Percentiles rank a stretch among this genome's conserved stretches.
Evolutionary conservation across 2,113 vertebrate species (phyloP).

Genomic region (Chlamydotis undulata): DNA sequence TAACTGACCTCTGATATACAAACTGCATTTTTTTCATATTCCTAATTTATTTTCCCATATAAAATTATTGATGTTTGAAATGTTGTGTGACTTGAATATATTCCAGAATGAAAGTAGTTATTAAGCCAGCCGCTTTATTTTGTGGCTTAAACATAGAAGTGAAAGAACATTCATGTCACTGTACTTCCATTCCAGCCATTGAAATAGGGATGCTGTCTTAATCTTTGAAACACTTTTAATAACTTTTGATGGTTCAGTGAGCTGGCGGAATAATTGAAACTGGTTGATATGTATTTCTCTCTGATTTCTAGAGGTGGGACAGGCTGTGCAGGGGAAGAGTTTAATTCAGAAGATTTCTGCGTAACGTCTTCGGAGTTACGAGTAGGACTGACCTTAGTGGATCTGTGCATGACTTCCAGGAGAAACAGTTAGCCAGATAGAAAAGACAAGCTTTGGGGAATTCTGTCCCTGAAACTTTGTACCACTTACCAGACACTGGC

Average conservation of each 20-base stretch:
- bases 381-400: not conserved
- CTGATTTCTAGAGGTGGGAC: not conserved
- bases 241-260: not conserved
- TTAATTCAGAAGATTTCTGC: not conserved
- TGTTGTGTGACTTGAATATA: not conserved
- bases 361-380: not conserved
- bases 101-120: not conserved
- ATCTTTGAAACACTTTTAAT: not conserved
- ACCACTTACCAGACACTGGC: not conserved
- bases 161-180: not conserved
- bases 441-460: not conserved
- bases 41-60: not conserved
- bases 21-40: not conserved
- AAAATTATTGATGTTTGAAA: not conserved
- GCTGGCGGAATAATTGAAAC: not conserved
- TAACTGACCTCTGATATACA: not conserved
- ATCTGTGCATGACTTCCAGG: not conserved
- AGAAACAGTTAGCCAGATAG: not conserved
- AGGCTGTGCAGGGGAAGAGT: not conserved
- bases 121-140: not conserved
- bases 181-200: not conserved
- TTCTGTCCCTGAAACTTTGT: not conserved
- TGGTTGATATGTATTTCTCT: not conserved
- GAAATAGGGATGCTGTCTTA: not conserved
- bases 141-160: not conserved